Base-by-base conservation (phyloP, 2,888 invertebrate species). In the Glaucopsyche alexis region DNA sequence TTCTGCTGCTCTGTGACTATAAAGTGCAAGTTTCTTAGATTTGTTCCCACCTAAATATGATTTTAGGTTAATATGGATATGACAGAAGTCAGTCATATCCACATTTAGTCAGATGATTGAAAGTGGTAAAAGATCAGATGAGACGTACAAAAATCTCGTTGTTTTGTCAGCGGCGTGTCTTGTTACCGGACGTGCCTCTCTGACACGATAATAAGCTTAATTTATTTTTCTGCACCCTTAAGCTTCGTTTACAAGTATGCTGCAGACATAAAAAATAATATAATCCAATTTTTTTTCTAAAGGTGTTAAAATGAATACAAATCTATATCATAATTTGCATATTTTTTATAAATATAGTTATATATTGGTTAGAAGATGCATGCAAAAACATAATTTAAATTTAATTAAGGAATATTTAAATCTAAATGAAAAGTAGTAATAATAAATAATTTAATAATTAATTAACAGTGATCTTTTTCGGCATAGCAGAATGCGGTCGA, bases 71-170 rank as follows among this genome's bases (percentile, higher is more conserved):
- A 29, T 1, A 29, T 29, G 29, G 29, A 29, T 16, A 42, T 70
- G 14, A 67, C 66, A 29, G 4, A 73, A 73, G 72, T 83, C 82
- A 80, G 80, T 75, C 75, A 47, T 38, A 73, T 52, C 11, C 74
- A 71, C 71, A 29, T 29, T 29, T 29, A 40, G 19, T 74, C 72
- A 74, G 78, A 85, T 85, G 84, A 86, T 85, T 85, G 85, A 85
- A 85, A 83, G 80, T 82, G 83, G 82, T 82, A 81, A 83, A 80
- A 81, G 83, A 86, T 86, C 87, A 86, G 87, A 87, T 86, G 81
- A 84, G 60, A 60, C 60, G 60, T 13, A 60, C 60, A 60, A 60
- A 60, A 60, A 38, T 60, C 60, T 13, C 29, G 55, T 60, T 11
- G 60, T 60, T 60, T 60, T 38, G 60, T 60, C 60, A 79, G 75